These are phyloP conservation scores for Phoxinus phoxinus DNA, from an alignment of 2,113 vertebrate species.

Conservation along the genomic window DNA sequence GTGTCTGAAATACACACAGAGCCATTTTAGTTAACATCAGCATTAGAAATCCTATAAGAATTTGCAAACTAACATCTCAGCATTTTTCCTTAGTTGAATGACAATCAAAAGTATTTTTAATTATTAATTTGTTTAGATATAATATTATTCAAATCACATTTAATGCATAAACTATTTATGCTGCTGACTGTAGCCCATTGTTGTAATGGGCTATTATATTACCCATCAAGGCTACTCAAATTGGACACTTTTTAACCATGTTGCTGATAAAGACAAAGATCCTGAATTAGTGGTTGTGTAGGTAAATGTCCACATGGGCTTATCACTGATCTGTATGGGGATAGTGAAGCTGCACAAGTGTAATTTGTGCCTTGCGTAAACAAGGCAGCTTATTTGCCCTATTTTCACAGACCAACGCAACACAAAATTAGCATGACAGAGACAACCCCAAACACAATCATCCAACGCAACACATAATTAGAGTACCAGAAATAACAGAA, in stretches of 20 bases:
- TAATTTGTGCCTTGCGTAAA: not conserved
- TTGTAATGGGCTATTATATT: not conserved
- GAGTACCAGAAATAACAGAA: not conserved
- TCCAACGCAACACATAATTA: conserved; percentile 12
- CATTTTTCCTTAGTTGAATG: not conserved
- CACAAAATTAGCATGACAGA: conserved; percentile 5
- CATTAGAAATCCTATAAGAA: not conserved
- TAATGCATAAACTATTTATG: not conserved
- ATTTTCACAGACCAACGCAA: conserved; percentile 19
- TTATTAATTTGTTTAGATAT: not conserved
- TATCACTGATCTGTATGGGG: not conserved
- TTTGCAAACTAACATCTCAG: not conserved
- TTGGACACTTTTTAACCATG: not conserved
- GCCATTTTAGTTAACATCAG: not conserved
- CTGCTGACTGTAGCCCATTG: not conserved
- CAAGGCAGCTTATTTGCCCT: not conserved
- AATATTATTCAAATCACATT: not conserved
- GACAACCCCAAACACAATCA: not conserved
- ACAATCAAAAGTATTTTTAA: not conserved
- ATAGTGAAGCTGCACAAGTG: not conserved
- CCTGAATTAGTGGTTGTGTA: not conserved
- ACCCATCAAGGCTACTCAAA: not conserved
- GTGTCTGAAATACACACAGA: conserved; percentile 82
- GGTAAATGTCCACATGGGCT: not conserved
- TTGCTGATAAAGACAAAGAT: not conserved